Conservation (phyloP, 2,888 invertebrate species). For the Aphidius colemani region DNA sequence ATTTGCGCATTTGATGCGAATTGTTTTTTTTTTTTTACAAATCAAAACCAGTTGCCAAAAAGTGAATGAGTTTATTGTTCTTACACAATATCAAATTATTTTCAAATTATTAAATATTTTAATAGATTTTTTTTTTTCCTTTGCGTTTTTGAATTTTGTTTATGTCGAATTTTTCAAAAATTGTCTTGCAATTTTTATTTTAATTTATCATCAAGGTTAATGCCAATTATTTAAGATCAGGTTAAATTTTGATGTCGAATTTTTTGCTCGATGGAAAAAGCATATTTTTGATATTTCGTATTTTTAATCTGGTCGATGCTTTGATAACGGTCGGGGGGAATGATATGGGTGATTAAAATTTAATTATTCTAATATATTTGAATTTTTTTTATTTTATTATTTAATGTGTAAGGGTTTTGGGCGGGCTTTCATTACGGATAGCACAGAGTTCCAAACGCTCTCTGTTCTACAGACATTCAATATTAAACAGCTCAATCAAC, state of each 20-base stretch:
- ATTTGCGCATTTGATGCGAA: background rate
- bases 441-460: slow-evolving; percentile 62
- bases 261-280: too few relatives aligned
- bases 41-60: slow-evolving; percentile 39
- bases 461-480: slow-evolving; percentile 60
- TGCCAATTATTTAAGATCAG: too few relatives aligned
- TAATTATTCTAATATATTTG: background rate
- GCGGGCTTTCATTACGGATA: slow-evolving; percentile 48
- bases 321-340: too few relatives aligned
- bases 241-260: too few relatives aligned
- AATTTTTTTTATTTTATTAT: too few relatives aligned
- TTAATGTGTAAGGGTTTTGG: slow-evolving; percentile 31
- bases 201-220: too few relatives aligned
- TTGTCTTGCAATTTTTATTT: too few relatives aligned
- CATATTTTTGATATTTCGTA: too few relatives aligned
- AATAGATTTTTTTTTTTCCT: slow-evolving; percentile 24
- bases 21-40: slow-evolving; percentile 32
- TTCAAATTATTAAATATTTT: slow-evolving; percentile 23
- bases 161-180: too few relatives aligned
- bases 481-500: slow-evolving; percentile 61
- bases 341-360: too few relatives aligned
- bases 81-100: too few relatives aligned
- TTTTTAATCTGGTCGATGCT: too few relatives aligned
- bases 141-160: slow-evolving; percentile 1
- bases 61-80: background rate